These are phyloP conservation scores for Drosophila meridionalis DNA, from an alignment of 2,888 invertebrate species.

Conservation along the genomic window DNA sequence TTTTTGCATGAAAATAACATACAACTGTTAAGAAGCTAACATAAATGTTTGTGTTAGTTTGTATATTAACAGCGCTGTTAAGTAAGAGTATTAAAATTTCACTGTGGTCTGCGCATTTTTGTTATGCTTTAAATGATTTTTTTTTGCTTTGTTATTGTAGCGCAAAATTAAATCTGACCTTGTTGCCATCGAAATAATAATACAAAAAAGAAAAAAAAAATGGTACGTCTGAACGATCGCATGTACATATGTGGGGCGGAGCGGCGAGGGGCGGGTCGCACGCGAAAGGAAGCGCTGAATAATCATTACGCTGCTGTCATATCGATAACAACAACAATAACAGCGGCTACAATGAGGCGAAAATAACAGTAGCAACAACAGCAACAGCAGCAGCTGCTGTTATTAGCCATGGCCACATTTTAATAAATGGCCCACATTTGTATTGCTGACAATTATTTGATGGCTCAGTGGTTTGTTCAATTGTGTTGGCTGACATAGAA, in stretches of 20 bases:
- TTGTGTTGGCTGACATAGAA: constrained; percentile 63
- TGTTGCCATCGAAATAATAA: constrained; percentile 58
- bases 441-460: constrained; percentile 29
- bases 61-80: constrained; percentile 5
- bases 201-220: constrained; percentile 42
- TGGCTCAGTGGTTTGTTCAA: constrained; percentile 17
- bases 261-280: constrained; percentile 43
- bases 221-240: constrained; percentile 34
- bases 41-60: too few relatives aligned
- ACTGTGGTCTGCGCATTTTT: constrained; percentile 7
- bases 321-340: constrained; percentile 56
- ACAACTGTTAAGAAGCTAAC: constrained; percentile 7
- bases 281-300: constrained; percentile 76
- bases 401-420: constrained; percentile 28
- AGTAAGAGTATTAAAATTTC: constrained; percentile 42
- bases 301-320: constrained; percentile 65
- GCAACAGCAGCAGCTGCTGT: constrained; percentile 1
- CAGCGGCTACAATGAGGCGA: constrained; percentile 18
- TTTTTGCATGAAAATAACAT: background rate
- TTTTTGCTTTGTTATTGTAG: constrained; percentile 45
- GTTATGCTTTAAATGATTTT: constrained; percentile 35
- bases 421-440: constrained; percentile 64
- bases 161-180: constrained; percentile 75
- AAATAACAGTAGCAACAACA: constrained; percentile 8
- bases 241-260: background rate